These are phyloP conservation scores for Neoaliturus tenellus DNA, from an alignment of 2,888 invertebrate genomes.

Conservation along the genomic window DNA sequence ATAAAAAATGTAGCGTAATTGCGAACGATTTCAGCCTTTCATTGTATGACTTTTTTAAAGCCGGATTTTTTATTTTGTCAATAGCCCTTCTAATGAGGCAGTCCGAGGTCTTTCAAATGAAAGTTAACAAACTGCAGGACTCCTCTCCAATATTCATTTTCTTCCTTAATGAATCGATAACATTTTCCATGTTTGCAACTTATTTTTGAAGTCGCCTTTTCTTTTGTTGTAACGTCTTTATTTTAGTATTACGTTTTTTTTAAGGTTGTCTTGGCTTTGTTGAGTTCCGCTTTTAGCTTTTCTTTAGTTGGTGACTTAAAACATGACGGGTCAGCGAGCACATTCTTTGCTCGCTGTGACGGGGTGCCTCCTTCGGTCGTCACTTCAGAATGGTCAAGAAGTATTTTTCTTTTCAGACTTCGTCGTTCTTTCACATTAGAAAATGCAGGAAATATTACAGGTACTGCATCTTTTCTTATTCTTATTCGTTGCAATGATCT, in stretches of 20 bases:
- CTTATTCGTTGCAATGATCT: conserved; percentile 15
- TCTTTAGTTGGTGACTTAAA: conserved; percentile 14
- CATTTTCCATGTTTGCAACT: not conserved
- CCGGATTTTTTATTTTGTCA: conserved; percentile 24
- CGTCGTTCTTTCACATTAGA: not conserved
- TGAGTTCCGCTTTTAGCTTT: not conserved
- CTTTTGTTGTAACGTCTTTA: not conserved
- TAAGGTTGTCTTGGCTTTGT: not conserved
- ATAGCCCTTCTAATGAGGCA: conserved; percentile 35
- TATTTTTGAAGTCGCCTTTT: not conserved
- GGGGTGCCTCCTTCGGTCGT: no score
- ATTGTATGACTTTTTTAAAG: conserved; percentile 37
- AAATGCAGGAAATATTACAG: conserved; percentile 21
- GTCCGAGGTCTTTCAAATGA: conserved; percentile 16
- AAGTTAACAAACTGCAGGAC: not conserved
- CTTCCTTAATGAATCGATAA: not conserved
- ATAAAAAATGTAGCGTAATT: conserved; percentile 8
- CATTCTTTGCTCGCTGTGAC: no score
- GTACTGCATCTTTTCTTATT: conserved; percentile 45
- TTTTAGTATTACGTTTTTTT: not conserved
- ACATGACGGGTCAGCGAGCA: no score
- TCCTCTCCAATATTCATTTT: conserved; percentile 10
- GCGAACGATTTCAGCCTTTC: conserved; percentile 23
- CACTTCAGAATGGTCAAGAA: no score
- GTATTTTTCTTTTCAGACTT: not conserved